Evolutionary conservation across 2,888 invertebrate species (phyloP).

Genomic region (Phalera bucephala): DNA sequence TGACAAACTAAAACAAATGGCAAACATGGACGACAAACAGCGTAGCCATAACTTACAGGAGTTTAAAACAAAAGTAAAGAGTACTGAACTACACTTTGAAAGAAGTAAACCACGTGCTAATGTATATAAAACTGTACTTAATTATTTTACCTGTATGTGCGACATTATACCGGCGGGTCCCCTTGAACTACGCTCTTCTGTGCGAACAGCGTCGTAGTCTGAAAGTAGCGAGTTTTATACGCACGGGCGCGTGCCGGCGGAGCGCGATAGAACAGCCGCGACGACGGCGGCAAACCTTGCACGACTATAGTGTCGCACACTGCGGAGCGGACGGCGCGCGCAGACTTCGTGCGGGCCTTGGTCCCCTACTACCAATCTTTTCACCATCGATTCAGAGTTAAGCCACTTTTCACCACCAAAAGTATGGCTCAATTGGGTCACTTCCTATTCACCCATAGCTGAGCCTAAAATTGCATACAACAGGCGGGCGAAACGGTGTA

Average conservation of each 20-base stretch:
- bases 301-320: conserved; percentile 25
- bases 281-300: conserved; percentile 27
- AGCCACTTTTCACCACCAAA: conserved; percentile 51
- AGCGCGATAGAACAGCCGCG: neutral
- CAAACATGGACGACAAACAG: neutral
- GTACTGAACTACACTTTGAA: neutral
- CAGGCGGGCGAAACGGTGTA: too few relatives aligned
- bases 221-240: too few relatives aligned
- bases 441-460: conserved; percentile 23
- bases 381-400: conserved; percentile 60
- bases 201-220: neutral
- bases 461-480: too few relatives aligned
- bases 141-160: conserved; percentile 2
- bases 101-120: conserved; percentile 4
- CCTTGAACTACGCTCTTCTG: neutral
- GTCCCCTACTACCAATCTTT: conserved; percentile 34
- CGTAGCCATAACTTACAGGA: neutral
- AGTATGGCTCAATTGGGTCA: conserved; percentile 48
- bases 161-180: conserved; percentile 3
- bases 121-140: conserved; percentile 13
- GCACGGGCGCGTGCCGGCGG: conserved; percentile 5
- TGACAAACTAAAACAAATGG: too few relatives aligned
- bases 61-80: conserved; percentile 1
- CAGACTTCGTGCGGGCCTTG: conserved; percentile 29
- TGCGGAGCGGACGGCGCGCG: conserved; percentile 51